Percentiles rank a stretch among this genome's conserved stretches.
Conservation (phyloP, 2,113 vertebrate species). For the Rostratula benghalensis region DNA sequence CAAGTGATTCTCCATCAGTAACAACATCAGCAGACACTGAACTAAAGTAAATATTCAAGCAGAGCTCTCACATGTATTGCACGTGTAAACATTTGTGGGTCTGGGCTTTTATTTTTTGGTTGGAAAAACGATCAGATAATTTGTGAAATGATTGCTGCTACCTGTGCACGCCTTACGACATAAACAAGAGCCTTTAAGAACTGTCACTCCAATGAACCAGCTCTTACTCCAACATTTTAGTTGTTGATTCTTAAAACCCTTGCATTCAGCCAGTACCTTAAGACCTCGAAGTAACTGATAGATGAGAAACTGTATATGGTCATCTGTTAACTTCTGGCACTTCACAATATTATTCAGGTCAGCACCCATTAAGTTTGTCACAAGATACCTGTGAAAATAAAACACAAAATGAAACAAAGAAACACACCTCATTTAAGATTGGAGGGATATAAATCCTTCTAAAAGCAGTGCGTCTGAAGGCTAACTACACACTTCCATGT, state of each 20-base stretch:
- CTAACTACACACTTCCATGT: neutral
- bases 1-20: neutral
- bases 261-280: slow-evolving; percentile 79
- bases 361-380: slow-evolving; percentile 97
- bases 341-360: slow-evolving; percentile 98
- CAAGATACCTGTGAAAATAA: slow-evolving; percentile 85
- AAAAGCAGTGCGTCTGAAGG: neutral
- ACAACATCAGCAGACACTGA: neutral
- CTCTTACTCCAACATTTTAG: neutral
- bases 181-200: neutral
- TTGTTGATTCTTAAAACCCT: neutral
- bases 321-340: slow-evolving; percentile 94
- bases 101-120: neutral
- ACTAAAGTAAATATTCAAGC: neutral
- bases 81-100: neutral
- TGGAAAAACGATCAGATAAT: neutral
- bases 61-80: neutral
- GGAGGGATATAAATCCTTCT: neutral
- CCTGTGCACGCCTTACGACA: neutral
- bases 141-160: neutral
- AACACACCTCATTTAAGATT: neutral
- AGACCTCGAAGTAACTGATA: slow-evolving; percentile 96
- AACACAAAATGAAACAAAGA: neutral
- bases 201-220: neutral
- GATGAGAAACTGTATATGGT: slow-evolving; percentile 97